A percentile compares a stretch with the other conserved stretches of the same genome.
phyloP scores from a whole-genome alignment of 1,140 invertebrate species.

The Ooceraea biroi region DNA sequence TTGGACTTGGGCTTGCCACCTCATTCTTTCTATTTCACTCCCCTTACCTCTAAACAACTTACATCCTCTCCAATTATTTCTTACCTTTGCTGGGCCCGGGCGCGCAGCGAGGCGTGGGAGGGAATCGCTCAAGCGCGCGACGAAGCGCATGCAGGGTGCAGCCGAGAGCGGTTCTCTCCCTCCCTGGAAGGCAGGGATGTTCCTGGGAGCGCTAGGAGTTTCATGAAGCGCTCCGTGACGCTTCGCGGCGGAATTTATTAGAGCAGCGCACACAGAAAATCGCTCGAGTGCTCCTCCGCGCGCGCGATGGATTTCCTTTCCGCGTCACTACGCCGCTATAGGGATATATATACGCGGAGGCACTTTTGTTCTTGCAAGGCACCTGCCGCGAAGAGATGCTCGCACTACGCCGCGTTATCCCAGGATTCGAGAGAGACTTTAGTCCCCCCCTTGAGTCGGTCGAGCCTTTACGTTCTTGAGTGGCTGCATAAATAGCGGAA shows the following conservation, averaged over 20 bases:
- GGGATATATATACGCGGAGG: slow-evolving; percentile 41
- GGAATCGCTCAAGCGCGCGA: not conserved
- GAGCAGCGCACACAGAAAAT: slow-evolving; percentile 52
- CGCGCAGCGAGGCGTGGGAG: not conserved
- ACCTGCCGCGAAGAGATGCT: slow-evolving; percentile 41
- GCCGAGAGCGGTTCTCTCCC: not conserved
- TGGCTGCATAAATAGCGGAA: slow-evolving; percentile 56
- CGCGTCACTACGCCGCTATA: slow-evolving; percentile 64
- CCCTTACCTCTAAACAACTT: no score
- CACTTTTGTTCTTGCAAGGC: slow-evolving; percentile 66
- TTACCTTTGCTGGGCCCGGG: no score
- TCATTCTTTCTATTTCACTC: no score
- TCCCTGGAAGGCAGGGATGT: not conserved
- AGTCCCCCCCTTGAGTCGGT: slow-evolving; percentile 16
- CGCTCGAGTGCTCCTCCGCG: slow-evolving; percentile 56
- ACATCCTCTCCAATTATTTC: no score
- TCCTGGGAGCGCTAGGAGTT: not conserved
- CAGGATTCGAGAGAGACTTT: slow-evolving; percentile 28
- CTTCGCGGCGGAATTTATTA: slow-evolving; percentile 54
- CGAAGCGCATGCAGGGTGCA: no score
- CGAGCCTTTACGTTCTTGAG: slow-evolving; percentile 57
- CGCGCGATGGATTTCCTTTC: slow-evolving; percentile 70
- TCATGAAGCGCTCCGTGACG: not conserved
- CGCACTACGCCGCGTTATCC: slow-evolving; percentile 22
- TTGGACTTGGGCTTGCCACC: no score